Evolutionary conservation across 2,113 vertebrate genomes (phyloP), one percentile per base, ranked within the genome.

Genomic region (Amphiprion ocellaris): DNA sequence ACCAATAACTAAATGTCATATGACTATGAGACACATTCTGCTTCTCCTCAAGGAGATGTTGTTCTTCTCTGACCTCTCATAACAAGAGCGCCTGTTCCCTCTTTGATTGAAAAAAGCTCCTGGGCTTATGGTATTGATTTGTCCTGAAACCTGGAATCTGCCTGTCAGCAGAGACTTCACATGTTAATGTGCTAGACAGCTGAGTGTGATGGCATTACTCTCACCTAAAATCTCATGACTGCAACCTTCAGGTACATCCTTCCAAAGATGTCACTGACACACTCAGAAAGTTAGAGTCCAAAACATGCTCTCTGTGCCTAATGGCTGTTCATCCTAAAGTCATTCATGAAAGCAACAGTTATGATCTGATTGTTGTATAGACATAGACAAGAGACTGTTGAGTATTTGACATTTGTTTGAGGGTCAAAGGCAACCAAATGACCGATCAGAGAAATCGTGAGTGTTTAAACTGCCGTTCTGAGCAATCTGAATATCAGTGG

Each of bases 121-220:
- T 12, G 50, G 62, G 78, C 70, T 79, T 53, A 52, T 58, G n/a
- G 7, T 79, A 92, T 88, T 84, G 87, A 89, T 92, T 87, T 79
- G 37, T 74, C 82, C 75, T 83, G 60, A 91, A 21, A 83, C 62
- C 76, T 75, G 53, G 44, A 81, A 73, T 72, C 84, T 33, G 70
- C 64, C 52, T 63, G 71, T 87, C 74, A 66, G 77, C 56, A 52
- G 21, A 46, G 53, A 49, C 62, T 63, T 82, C 37, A 16, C 67
- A 60, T 59, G 17, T 63, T 63, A 71, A 80, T 37, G 33, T 69
- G 69, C 62, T 23, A 15, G 26, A 46, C 39, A 26, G 54, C 50
- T 21, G 59, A 59, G 59, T 12, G 39, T 79, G 49, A 54, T 46
- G 44, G 10, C 54, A 66, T 70, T 58, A 61, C 55, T 55, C 53